Conservation (phyloP, 2,888 invertebrate genomes). For the Erebia epiphron region DNA sequence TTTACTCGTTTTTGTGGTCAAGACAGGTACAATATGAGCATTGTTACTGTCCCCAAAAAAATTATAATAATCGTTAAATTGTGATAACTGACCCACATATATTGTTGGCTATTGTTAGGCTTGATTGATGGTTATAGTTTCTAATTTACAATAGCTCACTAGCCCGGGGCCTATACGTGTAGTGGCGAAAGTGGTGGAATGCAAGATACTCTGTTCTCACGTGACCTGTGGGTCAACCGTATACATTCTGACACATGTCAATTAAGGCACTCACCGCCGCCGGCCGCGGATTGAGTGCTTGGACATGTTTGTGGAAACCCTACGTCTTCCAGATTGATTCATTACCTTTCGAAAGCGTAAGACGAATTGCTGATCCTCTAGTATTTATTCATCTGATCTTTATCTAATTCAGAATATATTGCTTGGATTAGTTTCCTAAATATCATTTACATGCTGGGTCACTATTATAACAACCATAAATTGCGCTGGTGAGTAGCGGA, state of each 20-base stretch:
- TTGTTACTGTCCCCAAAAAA: background rate
- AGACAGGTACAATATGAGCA: background rate
- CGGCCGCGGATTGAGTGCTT: conserved; percentile 76
- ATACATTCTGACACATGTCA: conserved; percentile 81
- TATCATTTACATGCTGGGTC: conserved; percentile 34
- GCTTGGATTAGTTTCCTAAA: conserved; percentile 38
- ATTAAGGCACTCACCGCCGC: conserved; percentile 75
- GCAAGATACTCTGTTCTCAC: conserved; percentile 74
- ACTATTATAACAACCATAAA: conserved; percentile 36
- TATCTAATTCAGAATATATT: conserved; percentile 39
- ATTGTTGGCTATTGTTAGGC: conserved; percentile 34
- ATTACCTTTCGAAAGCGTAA: conserved; percentile 58
- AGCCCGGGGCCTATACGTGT: conserved; percentile 45
- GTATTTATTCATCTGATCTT: conserved; percentile 39
- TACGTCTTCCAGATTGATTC: conserved; percentile 74
- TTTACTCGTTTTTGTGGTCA: no score
- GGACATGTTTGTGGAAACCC: conserved; percentile 79
- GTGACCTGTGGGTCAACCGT: conserved; percentile 76
- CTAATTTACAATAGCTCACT: conserved; percentile 37
- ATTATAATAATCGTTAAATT: background rate
- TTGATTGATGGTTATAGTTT: conserved; percentile 38
- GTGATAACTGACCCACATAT: conserved; percentile 15
- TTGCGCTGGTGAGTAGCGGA: conserved; percentile 30
- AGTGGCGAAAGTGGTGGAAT: conserved; percentile 74
- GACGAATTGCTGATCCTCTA: conserved; percentile 46